Percentiles rank a stretch among this genome's conserved stretches.
These are phyloP conservation scores for Diaprepes abbreviatus DNA, from an alignment of 2,888 invertebrate genomes.

Conservation along the genomic window DNA sequence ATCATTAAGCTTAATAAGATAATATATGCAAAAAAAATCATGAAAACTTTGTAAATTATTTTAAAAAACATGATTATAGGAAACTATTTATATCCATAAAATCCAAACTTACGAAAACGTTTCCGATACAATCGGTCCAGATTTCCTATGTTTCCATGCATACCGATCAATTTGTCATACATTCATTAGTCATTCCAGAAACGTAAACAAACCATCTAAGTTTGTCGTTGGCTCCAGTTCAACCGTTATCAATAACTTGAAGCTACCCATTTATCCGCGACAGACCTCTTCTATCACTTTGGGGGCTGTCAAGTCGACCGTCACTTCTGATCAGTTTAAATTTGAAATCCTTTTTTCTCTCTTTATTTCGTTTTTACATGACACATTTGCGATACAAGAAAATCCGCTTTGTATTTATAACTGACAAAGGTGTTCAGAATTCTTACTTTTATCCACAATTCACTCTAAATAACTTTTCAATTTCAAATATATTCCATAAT, in stretches of 20 bases:
- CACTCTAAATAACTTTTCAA: too few relatives aligned
- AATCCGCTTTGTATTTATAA: background rate
- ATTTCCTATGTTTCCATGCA: constrained; percentile 57
- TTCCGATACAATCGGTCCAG: constrained; percentile 36
- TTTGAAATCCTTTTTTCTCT: constrained; percentile 29
- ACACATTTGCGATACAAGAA: background rate
- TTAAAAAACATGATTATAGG: constrained; percentile 7
- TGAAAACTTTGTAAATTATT: too few relatives aligned
- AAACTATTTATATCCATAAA: background rate
- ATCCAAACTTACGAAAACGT: constrained; percentile 17
- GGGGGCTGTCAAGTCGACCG: constrained; percentile 55
- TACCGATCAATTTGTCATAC: constrained; percentile 61
- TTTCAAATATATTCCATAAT: too few relatives aligned
- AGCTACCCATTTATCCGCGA: constrained; percentile 59
- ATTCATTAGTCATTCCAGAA: constrained; percentile 61
- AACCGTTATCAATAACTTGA: constrained; percentile 62
- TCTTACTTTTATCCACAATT: too few relatives aligned
- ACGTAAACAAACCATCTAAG: constrained; percentile 62
- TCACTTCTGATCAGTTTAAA: constrained; percentile 55
- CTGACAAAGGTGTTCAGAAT: too few relatives aligned
- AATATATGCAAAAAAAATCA: too few relatives aligned
- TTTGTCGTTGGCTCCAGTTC: constrained; percentile 60
- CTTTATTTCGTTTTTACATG: background rate
- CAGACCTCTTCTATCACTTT: constrained; percentile 60
- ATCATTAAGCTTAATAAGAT: too few relatives aligned